A percentile compares a stretch with the other conserved stretches of the same genome.
phyloP scores from a whole-genome alignment of 2,888 invertebrate species.

The Sycophila texana region DNA sequence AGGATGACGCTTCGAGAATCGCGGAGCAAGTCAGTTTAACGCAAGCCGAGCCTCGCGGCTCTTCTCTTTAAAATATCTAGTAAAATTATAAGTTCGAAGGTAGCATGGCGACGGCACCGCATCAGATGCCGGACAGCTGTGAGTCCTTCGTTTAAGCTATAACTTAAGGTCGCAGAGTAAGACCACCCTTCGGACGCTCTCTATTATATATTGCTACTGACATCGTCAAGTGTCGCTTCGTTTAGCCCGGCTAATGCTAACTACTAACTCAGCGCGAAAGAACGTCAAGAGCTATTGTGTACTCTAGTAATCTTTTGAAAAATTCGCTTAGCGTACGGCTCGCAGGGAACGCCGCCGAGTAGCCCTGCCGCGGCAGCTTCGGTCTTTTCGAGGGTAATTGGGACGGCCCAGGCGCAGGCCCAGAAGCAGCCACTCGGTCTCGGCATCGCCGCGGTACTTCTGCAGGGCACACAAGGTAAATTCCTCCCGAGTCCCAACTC shows the following conservation, averaged over 20 bases:
- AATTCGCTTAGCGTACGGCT: constrained; percentile 65
- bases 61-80: neutral
- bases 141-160: constrained; percentile 57
- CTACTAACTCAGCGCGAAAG: neutral
- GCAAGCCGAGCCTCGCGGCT: constrained; percentile 39
- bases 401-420: constrained; percentile 64
- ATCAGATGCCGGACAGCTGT: constrained; percentile 65
- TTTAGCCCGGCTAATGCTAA: too few species aligned
- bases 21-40: constrained; percentile 44
- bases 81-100: neutral
- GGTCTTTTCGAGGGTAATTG: constrained; percentile 71
- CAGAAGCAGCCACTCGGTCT: constrained; percentile 70
- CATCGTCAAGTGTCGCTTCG: too few species aligned
- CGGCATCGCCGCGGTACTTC: constrained; percentile 74
- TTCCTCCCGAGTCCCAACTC: neutral
- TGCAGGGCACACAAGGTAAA: constrained; percentile 76
- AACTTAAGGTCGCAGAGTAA: too few species aligned
- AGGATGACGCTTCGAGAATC: neutral
- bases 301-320: neutral
- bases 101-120: constrained; percentile 53
- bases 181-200: too few species aligned
- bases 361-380: constrained; percentile 69
- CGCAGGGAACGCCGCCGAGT: constrained; percentile 72
- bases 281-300: neutral
- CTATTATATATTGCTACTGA: too few species aligned